Evolutionary conservation across 2,888 invertebrate genomes (phyloP), one percentile per base, ranked within the genome.

Genomic region (Apodemia duryi): DNA sequence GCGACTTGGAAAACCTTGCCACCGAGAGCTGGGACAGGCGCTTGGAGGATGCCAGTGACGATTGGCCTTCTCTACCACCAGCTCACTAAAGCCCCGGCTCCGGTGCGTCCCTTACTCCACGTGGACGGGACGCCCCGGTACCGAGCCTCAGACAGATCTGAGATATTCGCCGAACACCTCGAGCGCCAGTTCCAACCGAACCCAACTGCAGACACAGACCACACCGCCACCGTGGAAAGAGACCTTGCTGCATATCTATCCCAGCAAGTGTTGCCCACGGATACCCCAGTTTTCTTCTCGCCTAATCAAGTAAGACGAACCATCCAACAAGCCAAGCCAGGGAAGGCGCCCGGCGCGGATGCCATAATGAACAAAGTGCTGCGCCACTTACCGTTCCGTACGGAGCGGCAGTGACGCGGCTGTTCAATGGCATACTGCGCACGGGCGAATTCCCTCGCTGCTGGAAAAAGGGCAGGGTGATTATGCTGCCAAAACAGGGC

Each of bases 401-500:
- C 66, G 1, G 13, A 0, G 69, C 49, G 1, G 66, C 70, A 0
- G 0, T 72, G 2, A 63, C 71, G 9, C 63, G 67, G 1, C 64
- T 72, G 4, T 72, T 65, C 61, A 74, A 70, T 41, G 71, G 70
- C 1, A 66, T 72, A 68, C 21, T 21, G 21, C 21, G 21, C 21
- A 21, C 21, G 21, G 21, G 21, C 21, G 21, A 21, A 21, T 21
- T 66, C 13, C 65, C 66, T 2, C 0, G 46, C 11, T 0, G n/a
- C 0, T 75, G 74, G 75, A 75, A 74, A 21, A 35, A 6, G 0
- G 73, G 72, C 0, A 52, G 29, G 0, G 68, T 75, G 4, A 71
- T 75, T 0, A 62, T 71, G 51, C 9, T 75, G 0, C 73, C 72
- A 0, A 76, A 77, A n/a, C 72, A 67, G 0, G 71, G 71, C 0